A percentile compares a stretch with the other conserved stretches of the same genome.
phyloP scores from a whole-genome alignment of 2,888 invertebrate genomes.

The Tinea semifulvella region DNA sequence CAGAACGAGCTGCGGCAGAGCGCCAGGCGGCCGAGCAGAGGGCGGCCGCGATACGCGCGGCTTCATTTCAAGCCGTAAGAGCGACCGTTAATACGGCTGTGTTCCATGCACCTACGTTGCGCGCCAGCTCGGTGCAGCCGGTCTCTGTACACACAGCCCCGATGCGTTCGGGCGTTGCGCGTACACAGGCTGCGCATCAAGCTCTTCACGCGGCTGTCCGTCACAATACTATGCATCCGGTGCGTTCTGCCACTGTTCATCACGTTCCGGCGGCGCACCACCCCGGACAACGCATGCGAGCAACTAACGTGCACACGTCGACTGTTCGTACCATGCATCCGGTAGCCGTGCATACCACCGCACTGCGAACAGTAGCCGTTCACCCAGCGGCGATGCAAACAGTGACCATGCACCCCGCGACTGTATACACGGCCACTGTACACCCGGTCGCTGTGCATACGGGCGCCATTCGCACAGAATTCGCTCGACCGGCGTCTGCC shows the following conservation, averaged over 20 bases:
- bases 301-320: background rate
- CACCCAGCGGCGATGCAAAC: slow-evolving; percentile 1
- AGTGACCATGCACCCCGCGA: slow-evolving; percentile 2
- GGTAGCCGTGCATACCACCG: background rate
- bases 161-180: background rate
- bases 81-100: background rate
- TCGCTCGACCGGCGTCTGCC: background rate
- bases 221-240: background rate
- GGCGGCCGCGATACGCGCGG: background rate
- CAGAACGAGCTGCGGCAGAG: background rate
- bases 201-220: background rate
- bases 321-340: background rate
- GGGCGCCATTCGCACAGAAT: background rate
- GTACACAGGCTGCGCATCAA: background rate
- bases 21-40: background rate
- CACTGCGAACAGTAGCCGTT: background rate
- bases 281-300: background rate
- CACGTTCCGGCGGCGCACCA: background rate
- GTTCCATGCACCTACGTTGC: background rate
- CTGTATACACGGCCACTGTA: slow-evolving; percentile 1
- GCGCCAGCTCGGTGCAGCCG: background rate
- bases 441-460: slow-evolving; percentile 9
- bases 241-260: background rate
- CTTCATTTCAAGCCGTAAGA: background rate
- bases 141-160: slow-evolving; percentile 2